Evolutionary conservation across 2,113 vertebrate genomes (phyloP).

Genomic region (Chauna torquata): DNA sequence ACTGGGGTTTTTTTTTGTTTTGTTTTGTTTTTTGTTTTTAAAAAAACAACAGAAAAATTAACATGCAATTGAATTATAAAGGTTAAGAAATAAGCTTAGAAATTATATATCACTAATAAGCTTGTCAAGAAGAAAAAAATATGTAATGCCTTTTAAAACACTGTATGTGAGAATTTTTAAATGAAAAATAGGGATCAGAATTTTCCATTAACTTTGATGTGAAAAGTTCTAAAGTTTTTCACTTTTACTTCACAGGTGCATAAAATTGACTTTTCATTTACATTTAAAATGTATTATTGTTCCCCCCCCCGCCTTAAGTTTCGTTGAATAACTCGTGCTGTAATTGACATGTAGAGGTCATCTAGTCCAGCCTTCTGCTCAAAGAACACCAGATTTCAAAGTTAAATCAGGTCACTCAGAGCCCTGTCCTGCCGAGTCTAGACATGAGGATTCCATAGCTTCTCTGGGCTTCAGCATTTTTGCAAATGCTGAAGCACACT

Average conservation of each 20-base stretch:
- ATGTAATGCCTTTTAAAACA: background rate
- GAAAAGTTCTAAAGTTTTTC: background rate
- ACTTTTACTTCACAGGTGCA: background rate
- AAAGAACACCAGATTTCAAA: background rate
- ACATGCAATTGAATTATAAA: background rate
- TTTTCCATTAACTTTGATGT: background rate
- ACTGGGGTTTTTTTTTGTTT: no score
- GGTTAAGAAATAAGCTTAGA: background rate
- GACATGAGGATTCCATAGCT: background rate
- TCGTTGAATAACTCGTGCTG: background rate
- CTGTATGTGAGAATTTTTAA: background rate
- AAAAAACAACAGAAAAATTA: background rate
- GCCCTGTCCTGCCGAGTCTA: background rate
- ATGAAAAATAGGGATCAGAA: background rate
- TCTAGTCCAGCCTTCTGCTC: background rate
- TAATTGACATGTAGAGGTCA: background rate
- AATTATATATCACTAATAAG: background rate
- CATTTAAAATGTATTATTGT: background rate
- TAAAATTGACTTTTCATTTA: background rate
- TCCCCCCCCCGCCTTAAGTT: background rate
- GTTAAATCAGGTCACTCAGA: background rate
- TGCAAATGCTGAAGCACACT: background rate
- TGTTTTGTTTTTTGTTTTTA: background rate
- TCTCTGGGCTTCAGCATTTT: background rate
- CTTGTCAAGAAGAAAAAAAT: background rate